phyloP scores from a whole-genome alignment of 2,888 invertebrate species.

The Halictus quadricinctus region DNA sequence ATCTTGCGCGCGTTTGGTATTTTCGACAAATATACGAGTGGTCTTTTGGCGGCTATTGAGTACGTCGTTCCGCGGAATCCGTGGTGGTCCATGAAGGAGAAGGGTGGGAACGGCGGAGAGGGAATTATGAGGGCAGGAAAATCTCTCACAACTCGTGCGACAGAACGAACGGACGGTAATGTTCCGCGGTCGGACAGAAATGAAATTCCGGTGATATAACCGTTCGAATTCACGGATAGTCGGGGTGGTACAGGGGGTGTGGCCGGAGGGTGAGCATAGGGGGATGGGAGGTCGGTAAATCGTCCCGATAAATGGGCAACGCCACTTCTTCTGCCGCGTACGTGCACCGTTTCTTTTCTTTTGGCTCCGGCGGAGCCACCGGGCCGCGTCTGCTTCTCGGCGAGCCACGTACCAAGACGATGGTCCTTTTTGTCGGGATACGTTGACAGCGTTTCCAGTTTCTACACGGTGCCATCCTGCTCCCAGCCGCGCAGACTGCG shows the following conservation, averaged over 20 bases:
- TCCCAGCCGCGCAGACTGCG: not conserved
- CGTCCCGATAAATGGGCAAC: slow-evolving; percentile 72
- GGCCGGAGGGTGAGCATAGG: not conserved
- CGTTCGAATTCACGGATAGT: slow-evolving; percentile 72
- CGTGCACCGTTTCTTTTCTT: slow-evolving; percentile 47
- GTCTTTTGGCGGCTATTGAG: slow-evolving; percentile 58
- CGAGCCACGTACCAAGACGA: slow-evolving; percentile 47
- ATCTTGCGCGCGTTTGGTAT: slow-evolving; percentile 15
- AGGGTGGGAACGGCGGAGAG: not conserved
- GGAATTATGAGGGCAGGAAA: slow-evolving; percentile 60
- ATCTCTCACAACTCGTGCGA: slow-evolving; percentile 64
- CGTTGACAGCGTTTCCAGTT: slow-evolving; percentile 53
- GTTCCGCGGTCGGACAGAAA: slow-evolving; percentile 75
- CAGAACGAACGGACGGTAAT: slow-evolving; percentile 76
- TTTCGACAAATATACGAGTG: slow-evolving; percentile 41
- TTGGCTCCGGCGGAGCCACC: slow-evolving; percentile 30
- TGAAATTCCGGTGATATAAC: slow-evolving; percentile 80
- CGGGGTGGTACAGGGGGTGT: slow-evolving; percentile 26
- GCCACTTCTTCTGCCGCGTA: slow-evolving; percentile 51
- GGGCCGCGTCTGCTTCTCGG: slow-evolving; percentile 42
- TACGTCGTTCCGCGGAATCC: slow-evolving; percentile 55
- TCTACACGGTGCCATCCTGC: not conserved
- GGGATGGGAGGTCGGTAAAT: slow-evolving; percentile 68
- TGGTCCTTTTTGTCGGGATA: slow-evolving; percentile 51
- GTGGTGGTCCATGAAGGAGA: slow-evolving; percentile 33